A percentile compares a stretch with the other conserved stretches of the same genome.
These are phyloP conservation scores for Carapus acus DNA, from an alignment of 2,797 vertebrate species.

Conservation along the genomic window DNA sequence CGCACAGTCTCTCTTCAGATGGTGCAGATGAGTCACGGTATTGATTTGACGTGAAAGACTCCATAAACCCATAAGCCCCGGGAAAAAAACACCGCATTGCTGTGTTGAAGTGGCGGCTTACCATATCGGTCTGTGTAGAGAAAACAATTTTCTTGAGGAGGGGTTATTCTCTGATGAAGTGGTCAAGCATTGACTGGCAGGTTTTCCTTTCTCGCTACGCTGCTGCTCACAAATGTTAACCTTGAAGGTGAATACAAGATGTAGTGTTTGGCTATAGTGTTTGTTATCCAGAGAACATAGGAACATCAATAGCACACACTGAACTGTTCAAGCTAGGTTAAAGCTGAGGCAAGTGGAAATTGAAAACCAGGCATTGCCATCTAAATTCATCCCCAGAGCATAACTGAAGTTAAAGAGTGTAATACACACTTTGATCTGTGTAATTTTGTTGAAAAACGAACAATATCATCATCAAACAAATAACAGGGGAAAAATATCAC, in stretches of 20 bases:
- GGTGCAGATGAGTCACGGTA: conserved; percentile 39
- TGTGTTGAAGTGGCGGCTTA: conserved; percentile 22
- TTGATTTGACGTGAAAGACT: conserved; percentile 44
- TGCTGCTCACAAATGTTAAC: neutral
- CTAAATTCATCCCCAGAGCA: too few species aligned
- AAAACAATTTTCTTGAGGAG: conserved; percentile 20
- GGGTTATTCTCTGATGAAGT: conserved; percentile 10
- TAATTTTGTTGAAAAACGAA: too few species aligned
- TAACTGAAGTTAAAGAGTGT: neutral
- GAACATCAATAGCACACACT: too few species aligned
- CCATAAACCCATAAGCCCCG: conserved; percentile 19
- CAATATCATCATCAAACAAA: too few species aligned
- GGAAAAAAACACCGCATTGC: conserved; percentile 10
- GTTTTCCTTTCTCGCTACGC: conserved; percentile 2
- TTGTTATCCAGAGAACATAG: neutral
- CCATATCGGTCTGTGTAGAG: conserved; percentile 18
- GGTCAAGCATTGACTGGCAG: conserved; percentile 7
- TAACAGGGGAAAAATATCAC: neutral
- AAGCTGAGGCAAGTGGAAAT: too few species aligned
- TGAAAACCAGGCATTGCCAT: too few species aligned
- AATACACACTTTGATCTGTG: neutral
- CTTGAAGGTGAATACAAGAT: neutral
- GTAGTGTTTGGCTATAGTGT: neutral
- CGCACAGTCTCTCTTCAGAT: conserved; percentile 25
- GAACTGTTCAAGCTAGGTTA: too few species aligned